A percentile compares a stretch with the other conserved stretches of the same genome.
These are phyloP conservation scores for Microplitis demolitor DNA, from an alignment of 1,140 invertebrate genomes.

Conservation along the genomic window DNA sequence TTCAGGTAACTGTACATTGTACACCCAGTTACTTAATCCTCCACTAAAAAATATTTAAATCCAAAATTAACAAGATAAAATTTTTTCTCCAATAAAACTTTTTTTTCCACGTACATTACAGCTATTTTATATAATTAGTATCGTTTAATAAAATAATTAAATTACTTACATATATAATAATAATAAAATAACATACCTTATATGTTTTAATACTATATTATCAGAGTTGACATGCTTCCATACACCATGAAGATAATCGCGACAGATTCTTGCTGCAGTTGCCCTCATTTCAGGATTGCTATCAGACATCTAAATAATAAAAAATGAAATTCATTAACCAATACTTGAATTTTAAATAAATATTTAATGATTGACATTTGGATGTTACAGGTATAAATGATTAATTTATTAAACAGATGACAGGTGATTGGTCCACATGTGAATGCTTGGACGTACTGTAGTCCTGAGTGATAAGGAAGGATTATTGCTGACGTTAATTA, in stretches of 20 bases:
- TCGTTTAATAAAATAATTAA: too few relatives aligned
- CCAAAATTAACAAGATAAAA: background rate
- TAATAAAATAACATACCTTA: slow-evolving; percentile 68
- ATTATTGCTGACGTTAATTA: too few relatives aligned
- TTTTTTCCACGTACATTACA: too few relatives aligned
- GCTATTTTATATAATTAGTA: too few relatives aligned
- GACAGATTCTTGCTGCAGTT: slow-evolving; percentile 82
- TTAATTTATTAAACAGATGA: background rate
- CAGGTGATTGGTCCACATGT: too few relatives aligned
- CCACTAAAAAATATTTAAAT: slow-evolving; percentile 63
- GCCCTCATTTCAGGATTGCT: slow-evolving; percentile 74
- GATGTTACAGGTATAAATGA: background rate
- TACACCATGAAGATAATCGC: slow-evolving; percentile 83
- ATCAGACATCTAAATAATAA: slow-evolving; percentile 58
- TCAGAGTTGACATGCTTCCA: slow-evolving; percentile 81
- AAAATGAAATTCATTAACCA: slow-evolving; percentile 6
- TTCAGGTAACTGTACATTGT: slow-evolving; percentile 76
- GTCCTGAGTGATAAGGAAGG: too few relatives aligned
- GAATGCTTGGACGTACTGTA: too few relatives aligned
- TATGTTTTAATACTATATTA: slow-evolving; percentile 78
- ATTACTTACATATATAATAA: too few relatives aligned
- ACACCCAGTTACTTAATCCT: slow-evolving; percentile 82
- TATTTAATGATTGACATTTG: background rate
- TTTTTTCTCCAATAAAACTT: too few relatives aligned
- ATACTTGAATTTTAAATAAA: slow-evolving; percentile 11